A percentile compares a stretch with the other conserved stretches of the same genome.
phyloP scores from a whole-genome alignment of 2,797 vertebrate species.

The Meriones psammophilus region DNA sequence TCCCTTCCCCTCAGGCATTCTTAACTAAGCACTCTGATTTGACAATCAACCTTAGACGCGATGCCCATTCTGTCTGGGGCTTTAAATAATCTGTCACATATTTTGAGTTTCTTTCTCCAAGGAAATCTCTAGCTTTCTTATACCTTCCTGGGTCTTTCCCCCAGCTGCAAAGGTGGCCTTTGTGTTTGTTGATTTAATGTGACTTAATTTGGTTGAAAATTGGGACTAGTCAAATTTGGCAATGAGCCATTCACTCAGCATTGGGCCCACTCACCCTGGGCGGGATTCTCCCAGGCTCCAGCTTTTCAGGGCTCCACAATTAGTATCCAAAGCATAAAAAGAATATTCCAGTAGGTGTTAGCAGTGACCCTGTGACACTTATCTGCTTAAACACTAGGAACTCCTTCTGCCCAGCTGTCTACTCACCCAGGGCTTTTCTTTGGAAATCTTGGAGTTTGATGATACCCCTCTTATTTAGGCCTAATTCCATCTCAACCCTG shows the following conservation, averaged over 20 bases:
- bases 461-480: neutral
- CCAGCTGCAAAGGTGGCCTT: neutral
- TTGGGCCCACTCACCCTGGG: neutral
- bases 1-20: neutral
- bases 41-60: neutral
- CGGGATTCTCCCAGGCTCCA: neutral
- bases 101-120: neutral
- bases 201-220: constrained; percentile 28
- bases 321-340: neutral
- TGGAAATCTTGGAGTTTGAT: neutral
- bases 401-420: neutral
- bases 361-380: neutral
- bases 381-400: neutral
- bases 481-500: neutral
- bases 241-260: neutral
- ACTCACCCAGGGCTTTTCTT: neutral
- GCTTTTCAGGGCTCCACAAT: neutral
- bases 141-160: neutral
- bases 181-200: neutral
- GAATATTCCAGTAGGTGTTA: neutral
- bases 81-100: neutral
- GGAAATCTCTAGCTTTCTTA: neutral
- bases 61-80: fast-evolving
- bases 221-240: neutral
- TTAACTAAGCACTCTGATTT: fast-evolving